These are phyloP conservation scores for Itoplectis maculator DNA, from an alignment of 2,888 invertebrate species.

Conservation along the genomic window DNA sequence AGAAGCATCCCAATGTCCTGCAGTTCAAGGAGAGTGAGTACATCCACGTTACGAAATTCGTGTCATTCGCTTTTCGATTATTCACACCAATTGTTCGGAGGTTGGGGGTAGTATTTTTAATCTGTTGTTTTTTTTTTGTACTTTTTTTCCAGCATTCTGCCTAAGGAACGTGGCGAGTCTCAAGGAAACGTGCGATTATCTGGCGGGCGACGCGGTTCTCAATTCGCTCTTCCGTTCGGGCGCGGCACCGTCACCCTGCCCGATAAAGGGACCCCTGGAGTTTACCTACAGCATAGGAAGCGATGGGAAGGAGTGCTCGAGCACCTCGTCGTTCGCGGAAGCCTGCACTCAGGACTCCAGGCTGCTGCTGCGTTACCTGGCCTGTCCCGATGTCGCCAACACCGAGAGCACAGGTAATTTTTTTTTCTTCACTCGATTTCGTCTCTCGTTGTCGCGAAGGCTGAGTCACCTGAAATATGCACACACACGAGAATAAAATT, in stretches of 20 bases:
- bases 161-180: constrained; percentile 85
- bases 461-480: no score
- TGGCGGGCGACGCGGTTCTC: constrained; percentile 90
- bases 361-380: constrained; percentile 92
- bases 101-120: no score
- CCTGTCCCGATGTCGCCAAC: constrained; percentile 91
- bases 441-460: background rate
- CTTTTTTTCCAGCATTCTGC: constrained; percentile 84
- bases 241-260: constrained; percentile 91
- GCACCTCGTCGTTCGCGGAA: constrained; percentile 92
- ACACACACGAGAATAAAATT: no score
- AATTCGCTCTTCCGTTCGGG: constrained; percentile 91
- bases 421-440: background rate
- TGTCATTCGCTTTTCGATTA: background rate
- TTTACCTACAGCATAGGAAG: constrained; percentile 92
- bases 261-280: constrained; percentile 92
- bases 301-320: constrained; percentile 88
- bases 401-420: constrained; percentile 93
- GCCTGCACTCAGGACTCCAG: constrained; percentile 93
- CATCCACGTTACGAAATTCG: constrained; percentile 11
- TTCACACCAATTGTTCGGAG: no score
- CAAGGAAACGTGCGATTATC: constrained; percentile 88
- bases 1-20: constrained; percentile 91
- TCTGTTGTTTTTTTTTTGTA: background rate
- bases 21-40: constrained; percentile 94